A percentile compares a stretch with the other conserved stretches of the same genome.
phyloP scores from a whole-genome alignment of 37 sponge, comb jelly and placozoan genomes.

The Beroe forskalii region DNA sequence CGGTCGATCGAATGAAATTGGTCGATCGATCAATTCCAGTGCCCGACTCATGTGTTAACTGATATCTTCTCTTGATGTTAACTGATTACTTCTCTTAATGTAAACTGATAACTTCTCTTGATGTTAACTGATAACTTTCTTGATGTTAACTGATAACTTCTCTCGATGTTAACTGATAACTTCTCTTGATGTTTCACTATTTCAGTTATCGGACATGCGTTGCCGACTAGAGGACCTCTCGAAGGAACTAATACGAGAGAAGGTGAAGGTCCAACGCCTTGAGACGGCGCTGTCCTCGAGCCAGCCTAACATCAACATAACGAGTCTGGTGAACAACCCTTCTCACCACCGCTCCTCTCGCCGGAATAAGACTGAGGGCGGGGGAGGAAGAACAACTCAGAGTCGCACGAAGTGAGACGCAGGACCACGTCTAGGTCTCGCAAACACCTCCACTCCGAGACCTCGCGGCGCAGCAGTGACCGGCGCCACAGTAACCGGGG shows the following conservation, averaged over 20 bases:
- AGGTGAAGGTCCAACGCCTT: constrained; percentile 45
- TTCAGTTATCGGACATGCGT: constrained; percentile 49
- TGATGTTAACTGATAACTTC: no score
- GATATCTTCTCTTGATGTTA: no score
- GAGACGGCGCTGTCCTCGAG: not conserved
- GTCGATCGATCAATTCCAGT: no score
- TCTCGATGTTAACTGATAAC: no score
- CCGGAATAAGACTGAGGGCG: not conserved
- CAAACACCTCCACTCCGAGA: not conserved
- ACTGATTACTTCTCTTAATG: no score
- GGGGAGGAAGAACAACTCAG: not conserved
- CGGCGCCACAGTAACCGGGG: not conserved
- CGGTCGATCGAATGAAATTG: no score
- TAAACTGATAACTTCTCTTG: no score
- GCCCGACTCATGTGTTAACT: no score
- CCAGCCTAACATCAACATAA: not conserved
- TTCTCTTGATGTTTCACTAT: no score
- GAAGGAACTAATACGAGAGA: constrained; percentile 18
- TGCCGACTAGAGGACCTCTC: constrained; percentile 36
- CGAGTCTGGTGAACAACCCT: not conserved
- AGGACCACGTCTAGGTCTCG: not conserved
- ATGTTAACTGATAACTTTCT: no score
- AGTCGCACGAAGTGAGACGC: not conserved
- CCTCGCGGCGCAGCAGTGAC: not conserved
- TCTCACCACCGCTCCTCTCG: not conserved